Conservation (phyloP, 2,113 vertebrate genomes). For the Phrynosoma platyrhinos region DNA sequence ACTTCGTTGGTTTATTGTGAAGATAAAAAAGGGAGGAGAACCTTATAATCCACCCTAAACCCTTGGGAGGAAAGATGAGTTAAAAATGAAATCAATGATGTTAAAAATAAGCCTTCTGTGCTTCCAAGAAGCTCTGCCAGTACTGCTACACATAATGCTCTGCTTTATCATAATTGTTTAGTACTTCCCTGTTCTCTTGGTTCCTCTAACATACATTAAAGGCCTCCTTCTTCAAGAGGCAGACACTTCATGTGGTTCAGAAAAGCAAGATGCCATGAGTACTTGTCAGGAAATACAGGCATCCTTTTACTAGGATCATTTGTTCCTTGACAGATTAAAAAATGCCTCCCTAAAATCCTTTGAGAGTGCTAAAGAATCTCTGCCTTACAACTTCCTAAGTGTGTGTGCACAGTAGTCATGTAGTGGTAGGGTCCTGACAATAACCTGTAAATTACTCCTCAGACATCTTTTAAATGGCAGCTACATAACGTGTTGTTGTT, state of each 20-base stretch:
- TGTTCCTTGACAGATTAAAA: not conserved
- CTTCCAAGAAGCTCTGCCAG: not conserved
- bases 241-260: not conserved
- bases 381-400: conserved; percentile 10
- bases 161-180: conserved; percentile 26
- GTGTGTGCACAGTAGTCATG: conserved; percentile 16
- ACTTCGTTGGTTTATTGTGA: no score
- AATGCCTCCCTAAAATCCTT: conserved; percentile 9
- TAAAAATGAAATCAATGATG: no score
- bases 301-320: not conserved
- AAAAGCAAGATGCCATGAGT: conserved; percentile 7
- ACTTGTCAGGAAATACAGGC: not conserved
- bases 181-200: conserved; percentile 7
- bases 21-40: no score
- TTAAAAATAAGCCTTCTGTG: no score
- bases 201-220: conserved; percentile 28
- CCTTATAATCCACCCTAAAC: no score
- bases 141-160: not conserved
- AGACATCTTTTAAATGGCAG: not conserved
- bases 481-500: not conserved
- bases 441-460: not conserved
- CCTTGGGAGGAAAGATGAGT: no score
- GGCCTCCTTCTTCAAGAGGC: conserved; percentile 18
- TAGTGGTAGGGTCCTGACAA: conserved; percentile 1
- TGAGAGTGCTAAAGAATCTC: conserved; percentile 19